Evolutionary conservation across 2,888 invertebrate species (phyloP).

Genomic region (Augochlorella aurata): DNA sequence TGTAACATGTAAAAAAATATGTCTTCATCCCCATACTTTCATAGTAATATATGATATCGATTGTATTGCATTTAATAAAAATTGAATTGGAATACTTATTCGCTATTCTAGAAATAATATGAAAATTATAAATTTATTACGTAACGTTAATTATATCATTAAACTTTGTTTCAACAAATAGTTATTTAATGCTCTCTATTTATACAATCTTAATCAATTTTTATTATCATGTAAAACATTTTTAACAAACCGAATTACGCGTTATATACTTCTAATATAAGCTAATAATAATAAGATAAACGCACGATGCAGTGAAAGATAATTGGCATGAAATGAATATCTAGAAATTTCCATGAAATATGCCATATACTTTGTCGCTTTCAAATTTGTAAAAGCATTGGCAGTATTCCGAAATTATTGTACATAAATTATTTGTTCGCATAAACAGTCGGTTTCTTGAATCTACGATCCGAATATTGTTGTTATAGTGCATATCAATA

Average conservation of each 20-base stretch:
- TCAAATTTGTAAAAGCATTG: conserved; percentile 41
- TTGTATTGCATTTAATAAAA: conserved; percentile 30
- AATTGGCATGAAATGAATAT: conserved; percentile 49
- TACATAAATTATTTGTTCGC: conserved; percentile 26
- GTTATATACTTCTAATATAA: conserved; percentile 55
- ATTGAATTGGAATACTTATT: conserved; percentile 37
- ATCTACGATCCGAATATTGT: conserved; percentile 29
- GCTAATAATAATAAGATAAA: conserved; percentile 60
- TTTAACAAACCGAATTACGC: conserved; percentile 65
- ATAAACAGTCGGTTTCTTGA: conserved; percentile 29
- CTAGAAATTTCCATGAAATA: conserved; percentile 38
- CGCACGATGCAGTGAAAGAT: conserved; percentile 52
- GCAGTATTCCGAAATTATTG: conserved; percentile 42
- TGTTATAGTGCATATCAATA: conserved; percentile 31
- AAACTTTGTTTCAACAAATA: conserved; percentile 56
- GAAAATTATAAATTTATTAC: conserved; percentile 45
- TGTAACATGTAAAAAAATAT: conserved; percentile 57
- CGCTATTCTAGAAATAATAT: conserved; percentile 33
- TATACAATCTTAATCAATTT: conserved; percentile 66
- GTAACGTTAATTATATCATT: conserved; percentile 49
- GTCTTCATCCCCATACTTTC: conserved; percentile 37
- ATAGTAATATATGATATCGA: conserved; percentile 32
- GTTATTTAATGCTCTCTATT: conserved; percentile 56
- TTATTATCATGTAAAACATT: conserved; percentile 70
- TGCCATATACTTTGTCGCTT: conserved; percentile 24